These are phyloP conservation scores for Acinonyx jubatus DNA, from an alignment of 2,113 vertebrate genomes.

Conservation along the genomic window DNA sequence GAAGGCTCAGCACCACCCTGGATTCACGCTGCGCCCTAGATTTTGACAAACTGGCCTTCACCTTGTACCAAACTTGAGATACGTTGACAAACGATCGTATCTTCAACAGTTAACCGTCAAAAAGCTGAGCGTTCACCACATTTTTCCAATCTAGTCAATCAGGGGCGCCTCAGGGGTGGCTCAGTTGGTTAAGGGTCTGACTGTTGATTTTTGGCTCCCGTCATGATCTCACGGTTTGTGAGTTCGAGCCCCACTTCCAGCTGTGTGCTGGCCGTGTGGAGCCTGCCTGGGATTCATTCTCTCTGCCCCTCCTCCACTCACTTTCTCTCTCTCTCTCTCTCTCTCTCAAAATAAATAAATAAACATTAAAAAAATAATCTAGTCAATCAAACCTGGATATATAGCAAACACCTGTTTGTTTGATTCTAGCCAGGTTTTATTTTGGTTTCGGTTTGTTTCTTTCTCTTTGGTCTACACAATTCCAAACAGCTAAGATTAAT, in stretches of 20 bases:
- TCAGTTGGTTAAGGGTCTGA: too few relatives aligned
- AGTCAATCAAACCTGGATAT: not conserved
- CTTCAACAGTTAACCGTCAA: fast-evolving
- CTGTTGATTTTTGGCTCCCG: too few relatives aligned
- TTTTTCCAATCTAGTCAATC: too few relatives aligned
- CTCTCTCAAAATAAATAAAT: too few relatives aligned
- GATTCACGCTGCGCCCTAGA: not conserved
- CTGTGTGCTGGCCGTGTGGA: too few relatives aligned
- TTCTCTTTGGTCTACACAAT: not conserved
- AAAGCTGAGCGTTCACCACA: not conserved
- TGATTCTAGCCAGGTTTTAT: not conserved
- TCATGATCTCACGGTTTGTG: too few relatives aligned
- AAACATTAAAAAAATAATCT: too few relatives aligned
- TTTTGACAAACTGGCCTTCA: not conserved
- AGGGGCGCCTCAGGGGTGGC: too few relatives aligned
- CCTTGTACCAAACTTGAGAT: not conserved
- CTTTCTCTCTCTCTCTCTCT: too few relatives aligned
- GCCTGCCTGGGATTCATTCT: too few relatives aligned
- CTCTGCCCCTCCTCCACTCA: too few relatives aligned
- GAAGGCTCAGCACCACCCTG: not conserved
- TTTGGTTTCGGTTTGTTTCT: not conserved
- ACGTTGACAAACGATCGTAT: fast-evolving
- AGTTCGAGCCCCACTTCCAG: too few relatives aligned
- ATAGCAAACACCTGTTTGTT: not conserved
- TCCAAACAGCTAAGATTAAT: not conserved